Base-by-base conservation (phyloP, 1,140 invertebrate species). In the Camponotus pennsylvanicus region DNA sequence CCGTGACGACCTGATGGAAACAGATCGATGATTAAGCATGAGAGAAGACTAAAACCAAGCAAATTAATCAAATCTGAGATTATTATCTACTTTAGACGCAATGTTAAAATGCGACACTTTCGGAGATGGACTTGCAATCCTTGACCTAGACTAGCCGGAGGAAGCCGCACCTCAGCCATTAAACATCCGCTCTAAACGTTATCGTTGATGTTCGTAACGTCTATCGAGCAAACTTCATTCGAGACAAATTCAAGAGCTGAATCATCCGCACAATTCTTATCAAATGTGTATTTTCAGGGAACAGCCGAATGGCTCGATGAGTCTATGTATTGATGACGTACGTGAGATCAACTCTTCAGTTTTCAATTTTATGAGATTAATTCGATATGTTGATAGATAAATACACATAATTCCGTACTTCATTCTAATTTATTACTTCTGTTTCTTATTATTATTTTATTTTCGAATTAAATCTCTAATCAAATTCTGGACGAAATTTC, bases 1-100 rank as follows among this genome's bases (percentile, higher is more conserved):
- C 98, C 61, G 97, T 97, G n/a, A 98, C 96, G 11, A 98, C 96
- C 95, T 96, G 84, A 70, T 59, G 6, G 18, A 40, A 76, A 61
- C 11, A 27, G 61, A 57, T n/a, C 8, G 42, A 55, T 2, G 45
- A 18, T 87, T 59, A 88, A 37, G 7, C 2, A 40, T 11, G 27
- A 73, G 34, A 42, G 13, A 73, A 66, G 42, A 75, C 49, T 42
- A 0, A 91, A 77, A 55, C 8, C 34, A 7, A 27, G 27, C 15
- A 42, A 59, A 59, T 5, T 32, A 3, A 8, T 40, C n/a, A 11
- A 7, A 7, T 32, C 11, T 21, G 34, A 57, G 7, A 18, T 21
- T 27, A 27, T 27, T 27, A 27, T 27, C 27, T 27, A 4, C 15
- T 7, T 6, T 32, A 55, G 34, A 8, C 3, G 3, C 27, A n/a